Percentiles rank a stretch among this genome's conserved stretches.
Conservation (phyloP, 1,140 invertebrate species). For the Varroa destructor region DNA sequence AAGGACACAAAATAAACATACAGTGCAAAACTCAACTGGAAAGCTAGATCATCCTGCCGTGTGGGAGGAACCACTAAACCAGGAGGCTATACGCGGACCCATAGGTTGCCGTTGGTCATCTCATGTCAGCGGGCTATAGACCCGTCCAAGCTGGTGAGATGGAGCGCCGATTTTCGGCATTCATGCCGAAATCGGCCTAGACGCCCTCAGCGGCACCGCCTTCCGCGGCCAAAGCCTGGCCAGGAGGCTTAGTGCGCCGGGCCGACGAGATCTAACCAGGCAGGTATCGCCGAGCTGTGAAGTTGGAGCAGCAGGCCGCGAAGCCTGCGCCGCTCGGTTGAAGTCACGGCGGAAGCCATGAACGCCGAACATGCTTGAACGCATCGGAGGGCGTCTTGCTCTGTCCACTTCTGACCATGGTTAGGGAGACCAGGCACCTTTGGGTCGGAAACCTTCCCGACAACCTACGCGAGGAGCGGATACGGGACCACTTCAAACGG, state of each 20-base stretch:
- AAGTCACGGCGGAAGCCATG: conserved; percentile 9
- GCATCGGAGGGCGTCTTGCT: neutral
- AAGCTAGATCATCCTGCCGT: neutral
- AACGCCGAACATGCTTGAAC: conserved; percentile 23
- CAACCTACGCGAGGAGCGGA: conserved; percentile 86
- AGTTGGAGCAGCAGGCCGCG: neutral
- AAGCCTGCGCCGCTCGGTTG: neutral
- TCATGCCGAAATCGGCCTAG: neutral
- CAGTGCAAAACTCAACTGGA: no score
- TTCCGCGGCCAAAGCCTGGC: neutral
- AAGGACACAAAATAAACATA: no score
- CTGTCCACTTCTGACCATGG: conserved; percentile 57
- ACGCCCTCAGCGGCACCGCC: neutral
- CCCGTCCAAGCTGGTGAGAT: neutral
- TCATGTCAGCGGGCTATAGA: neutral
- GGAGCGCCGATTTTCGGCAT: neutral
- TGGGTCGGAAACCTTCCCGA: conserved; percentile 99
- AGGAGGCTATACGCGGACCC: neutral
- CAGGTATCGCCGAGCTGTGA: neutral
- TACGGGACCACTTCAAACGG: conserved; percentile 94
- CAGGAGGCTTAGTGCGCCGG: neutral
- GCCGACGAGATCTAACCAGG: neutral
- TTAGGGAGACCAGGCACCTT: conserved; percentile 99
- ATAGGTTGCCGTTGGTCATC: neutral
- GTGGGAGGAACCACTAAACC: neutral